Evolutionary conservation across 2,113 vertebrate genomes (phyloP).

Genomic region (Dicerorhinus sumatrensis): DNA sequence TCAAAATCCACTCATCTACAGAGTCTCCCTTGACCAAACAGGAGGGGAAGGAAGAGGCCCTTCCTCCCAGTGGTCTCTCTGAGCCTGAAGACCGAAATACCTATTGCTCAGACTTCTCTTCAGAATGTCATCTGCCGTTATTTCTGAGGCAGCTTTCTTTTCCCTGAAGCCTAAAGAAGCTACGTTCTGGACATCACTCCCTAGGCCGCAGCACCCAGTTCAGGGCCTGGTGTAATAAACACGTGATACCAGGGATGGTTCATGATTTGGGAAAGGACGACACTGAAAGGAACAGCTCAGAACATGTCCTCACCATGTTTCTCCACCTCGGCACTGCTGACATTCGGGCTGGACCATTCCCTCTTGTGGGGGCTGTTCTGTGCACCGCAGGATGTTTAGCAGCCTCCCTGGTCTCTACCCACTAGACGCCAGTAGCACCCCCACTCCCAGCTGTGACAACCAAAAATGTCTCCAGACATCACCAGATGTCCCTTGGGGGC

Average conservation of each 20-base stretch:
- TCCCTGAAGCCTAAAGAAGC: not conserved
- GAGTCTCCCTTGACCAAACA: not conserved
- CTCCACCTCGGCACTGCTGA: not conserved
- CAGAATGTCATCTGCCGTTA: not conserved
- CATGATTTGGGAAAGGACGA: not conserved
- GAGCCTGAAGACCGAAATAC: not conserved
- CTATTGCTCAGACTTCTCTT: not conserved
- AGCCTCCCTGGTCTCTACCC: not conserved
- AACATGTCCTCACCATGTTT: accelerated
- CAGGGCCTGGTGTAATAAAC: not conserved
- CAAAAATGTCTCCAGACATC: not conserved
- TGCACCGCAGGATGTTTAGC: not conserved
- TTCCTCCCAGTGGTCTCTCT: not conserved
- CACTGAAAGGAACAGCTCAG: not conserved
- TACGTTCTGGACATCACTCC: not conserved
- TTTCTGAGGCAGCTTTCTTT: not conserved
- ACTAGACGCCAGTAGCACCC: not conserved
- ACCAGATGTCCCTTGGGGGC: not conserved
- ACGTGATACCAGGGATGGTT: not conserved
- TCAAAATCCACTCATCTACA: not conserved
- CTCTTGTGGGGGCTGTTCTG: not conserved
- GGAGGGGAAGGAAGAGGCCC: not conserved
- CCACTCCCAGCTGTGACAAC: not conserved
- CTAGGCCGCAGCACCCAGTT: not conserved
- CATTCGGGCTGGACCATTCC: accelerated